Percentiles rank a stretch among this genome's conserved stretches.
Evolutionary conservation across 2,797 vertebrate genomes (phyloP).

Genomic region (Agapornis canus): DNA sequence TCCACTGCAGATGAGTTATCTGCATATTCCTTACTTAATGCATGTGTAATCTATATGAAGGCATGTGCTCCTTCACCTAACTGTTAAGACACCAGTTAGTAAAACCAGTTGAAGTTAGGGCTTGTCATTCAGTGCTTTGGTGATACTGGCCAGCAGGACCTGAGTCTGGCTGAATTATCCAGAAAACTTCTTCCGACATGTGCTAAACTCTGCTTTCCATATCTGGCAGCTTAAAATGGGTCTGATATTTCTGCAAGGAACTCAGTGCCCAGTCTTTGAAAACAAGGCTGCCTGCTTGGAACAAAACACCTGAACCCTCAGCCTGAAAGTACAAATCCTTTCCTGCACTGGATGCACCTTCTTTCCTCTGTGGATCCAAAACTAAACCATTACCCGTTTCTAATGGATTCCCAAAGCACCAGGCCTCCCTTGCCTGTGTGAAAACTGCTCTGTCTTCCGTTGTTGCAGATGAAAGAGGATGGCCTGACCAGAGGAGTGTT

Average conservation of each 20-base stretch:
- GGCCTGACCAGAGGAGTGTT: not conserved
- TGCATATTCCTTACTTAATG: not conserved
- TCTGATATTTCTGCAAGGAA: not conserved
- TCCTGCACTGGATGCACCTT: not conserved
- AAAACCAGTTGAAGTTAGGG: not conserved
- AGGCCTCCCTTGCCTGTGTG: not conserved
- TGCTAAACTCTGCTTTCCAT: not conserved
- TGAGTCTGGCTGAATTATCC: not conserved
- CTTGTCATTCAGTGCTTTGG: not conserved
- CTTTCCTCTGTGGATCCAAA: not conserved
- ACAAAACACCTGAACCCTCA: not conserved
- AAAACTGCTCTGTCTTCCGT: not conserved
- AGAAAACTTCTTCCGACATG: not conserved
- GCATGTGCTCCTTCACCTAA: fast-evolving
- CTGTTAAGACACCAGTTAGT: not conserved
- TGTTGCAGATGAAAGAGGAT: fast-evolving
- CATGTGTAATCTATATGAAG: fast-evolving
- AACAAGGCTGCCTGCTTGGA: not conserved
- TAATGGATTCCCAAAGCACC: not conserved
- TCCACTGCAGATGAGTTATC: not conserved
- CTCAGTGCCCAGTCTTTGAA: not conserved
- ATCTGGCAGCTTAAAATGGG: not conserved
- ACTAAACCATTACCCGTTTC: not conserved
- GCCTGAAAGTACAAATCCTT: not conserved
- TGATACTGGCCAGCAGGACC: not conserved